phyloP scores from a whole-genome alignment of 1,140 invertebrate genomes.

The Brachionus angularis region DNA sequence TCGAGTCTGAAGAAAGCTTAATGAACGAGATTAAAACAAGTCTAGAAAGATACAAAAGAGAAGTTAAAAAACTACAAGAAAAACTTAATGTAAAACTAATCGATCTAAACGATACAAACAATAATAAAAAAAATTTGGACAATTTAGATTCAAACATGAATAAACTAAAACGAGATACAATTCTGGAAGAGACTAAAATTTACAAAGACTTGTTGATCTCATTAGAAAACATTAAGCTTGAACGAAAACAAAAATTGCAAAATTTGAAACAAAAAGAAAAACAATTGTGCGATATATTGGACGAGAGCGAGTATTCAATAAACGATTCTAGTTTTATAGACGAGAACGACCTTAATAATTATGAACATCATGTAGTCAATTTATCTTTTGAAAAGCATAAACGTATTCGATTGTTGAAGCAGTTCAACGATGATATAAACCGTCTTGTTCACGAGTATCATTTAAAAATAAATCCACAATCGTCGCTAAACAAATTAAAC shows the following conservation, averaged over 20 bases:
- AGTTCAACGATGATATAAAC: not conserved
- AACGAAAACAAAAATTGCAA: not conserved
- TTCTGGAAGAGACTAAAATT: not conserved
- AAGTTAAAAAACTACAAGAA: constrained; percentile 1
- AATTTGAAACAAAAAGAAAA: constrained; percentile 1
- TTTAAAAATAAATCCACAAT: constrained; percentile 1
- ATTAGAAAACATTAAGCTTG: not conserved
- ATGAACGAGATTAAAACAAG: not conserved
- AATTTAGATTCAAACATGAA: constrained; percentile 2
- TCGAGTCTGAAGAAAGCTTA: not conserved
- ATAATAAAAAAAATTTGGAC: constrained; percentile 1
- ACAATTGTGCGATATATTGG: not conserved
- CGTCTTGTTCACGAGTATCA: not conserved
- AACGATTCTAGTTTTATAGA: not conserved
- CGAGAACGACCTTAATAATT: not conserved
- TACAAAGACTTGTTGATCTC: not conserved
- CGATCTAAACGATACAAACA: not conserved
- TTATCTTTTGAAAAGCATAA: constrained; percentile 15
- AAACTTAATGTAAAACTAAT: not conserved
- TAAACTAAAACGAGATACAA: not conserved
- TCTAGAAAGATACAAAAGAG: not conserved
- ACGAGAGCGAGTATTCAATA: constrained; percentile 17
- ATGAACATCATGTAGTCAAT: not conserved
- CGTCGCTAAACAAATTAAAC: not conserved
- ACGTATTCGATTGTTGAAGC: not conserved